Evolutionary conservation across 2,888 invertebrate genomes (phyloP).

Genomic region (Phorcus lineatus): DNA sequence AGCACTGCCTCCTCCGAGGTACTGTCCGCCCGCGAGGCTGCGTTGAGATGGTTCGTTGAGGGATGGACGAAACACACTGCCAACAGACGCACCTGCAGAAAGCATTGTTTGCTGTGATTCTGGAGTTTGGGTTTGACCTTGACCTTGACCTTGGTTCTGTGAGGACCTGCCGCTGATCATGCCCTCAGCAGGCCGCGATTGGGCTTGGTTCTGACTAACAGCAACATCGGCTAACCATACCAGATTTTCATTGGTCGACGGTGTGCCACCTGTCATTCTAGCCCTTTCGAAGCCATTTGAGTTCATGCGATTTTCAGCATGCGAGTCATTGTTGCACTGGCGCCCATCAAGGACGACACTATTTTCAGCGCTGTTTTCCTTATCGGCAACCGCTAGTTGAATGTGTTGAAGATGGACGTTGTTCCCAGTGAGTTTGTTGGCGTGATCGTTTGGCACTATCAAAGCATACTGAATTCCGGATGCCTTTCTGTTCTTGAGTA

Average conservation of each 20-base stretch:
- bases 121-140: constrained; percentile 18
- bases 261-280: constrained; percentile 63
- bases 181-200: constrained; percentile 43
- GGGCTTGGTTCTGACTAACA: constrained; percentile 45
- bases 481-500: constrained; percentile 4
- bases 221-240: constrained; percentile 54
- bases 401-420: neutral
- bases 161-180: constrained; percentile 43
- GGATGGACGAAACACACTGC: constrained; percentile 57
- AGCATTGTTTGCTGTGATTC: constrained; percentile 36
- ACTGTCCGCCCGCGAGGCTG: constrained; percentile 35
- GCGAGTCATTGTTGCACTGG: constrained; percentile 42
- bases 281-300: constrained; percentile 61
- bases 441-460: constrained; percentile 1
- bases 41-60: constrained; percentile 54
- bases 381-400: neutral
- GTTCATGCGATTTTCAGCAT: constrained; percentile 58
- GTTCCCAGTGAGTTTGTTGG: neutral
- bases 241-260: constrained; percentile 51
- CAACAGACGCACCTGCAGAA: constrained; percentile 46
- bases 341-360: neutral
- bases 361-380: constrained; percentile 1
- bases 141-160: constrained; percentile 30
- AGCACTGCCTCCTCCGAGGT: constrained; percentile 23
- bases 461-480: constrained; percentile 9